Percentiles rank a stretch among this genome's conserved stretches.
phyloP scores from a whole-genome alignment of 1,140 invertebrate genomes.

The Diploscapter pachys region DNA sequence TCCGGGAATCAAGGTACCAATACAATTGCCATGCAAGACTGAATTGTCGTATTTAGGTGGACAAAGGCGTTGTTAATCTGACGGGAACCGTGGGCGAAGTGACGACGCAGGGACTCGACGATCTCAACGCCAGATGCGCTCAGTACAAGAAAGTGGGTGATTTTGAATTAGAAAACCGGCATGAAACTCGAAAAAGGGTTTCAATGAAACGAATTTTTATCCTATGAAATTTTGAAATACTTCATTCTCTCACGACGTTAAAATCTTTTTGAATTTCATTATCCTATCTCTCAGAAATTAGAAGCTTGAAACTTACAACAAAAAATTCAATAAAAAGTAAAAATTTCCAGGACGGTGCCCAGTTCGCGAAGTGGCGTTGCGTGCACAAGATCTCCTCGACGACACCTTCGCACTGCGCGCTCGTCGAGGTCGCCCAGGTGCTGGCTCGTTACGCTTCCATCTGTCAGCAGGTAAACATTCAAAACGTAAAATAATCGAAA shows the following conservation, averaged over 20 bases:
- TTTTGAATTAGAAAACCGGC: background rate
- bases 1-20: slow-evolving; percentile 40
- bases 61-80: slow-evolving; percentile 51
- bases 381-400: slow-evolving; percentile 87
- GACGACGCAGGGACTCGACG: slow-evolving; percentile 95
- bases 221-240: background rate
- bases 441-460: slow-evolving; percentile 84
- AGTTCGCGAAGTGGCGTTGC: slow-evolving; percentile 97
- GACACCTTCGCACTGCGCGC: slow-evolving; percentile 82
- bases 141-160: slow-evolving; percentile 80
- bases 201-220: background rate
- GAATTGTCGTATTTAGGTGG: slow-evolving; percentile 4
- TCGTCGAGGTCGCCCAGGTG: slow-evolving; percentile 90
- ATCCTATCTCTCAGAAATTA: background rate
- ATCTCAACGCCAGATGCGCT: slow-evolving; percentile 84
- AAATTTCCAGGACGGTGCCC: slow-evolving; percentile 73
- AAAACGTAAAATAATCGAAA: background rate
- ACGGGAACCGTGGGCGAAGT: slow-evolving; percentile 82
- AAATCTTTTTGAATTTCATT: background rate
- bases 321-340: no score
- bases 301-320: background rate
- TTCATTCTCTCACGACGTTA: no score
- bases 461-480: background rate
- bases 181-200: background rate
- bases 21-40: no score